phyloP scores from a whole-genome alignment of 92 coral and sea anemone genomes.

The Metridium senile region DNA sequence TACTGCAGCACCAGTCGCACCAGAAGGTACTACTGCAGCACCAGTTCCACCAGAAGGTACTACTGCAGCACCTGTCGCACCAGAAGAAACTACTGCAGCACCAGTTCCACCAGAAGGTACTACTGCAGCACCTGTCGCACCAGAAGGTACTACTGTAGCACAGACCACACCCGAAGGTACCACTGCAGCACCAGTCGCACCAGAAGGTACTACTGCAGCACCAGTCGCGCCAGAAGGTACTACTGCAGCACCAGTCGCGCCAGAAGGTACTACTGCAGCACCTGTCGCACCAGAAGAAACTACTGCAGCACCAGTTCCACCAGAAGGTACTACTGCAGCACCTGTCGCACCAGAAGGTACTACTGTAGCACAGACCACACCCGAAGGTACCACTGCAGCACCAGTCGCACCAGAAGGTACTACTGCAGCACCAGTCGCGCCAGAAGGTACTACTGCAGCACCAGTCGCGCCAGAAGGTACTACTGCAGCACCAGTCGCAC shows the following conservation, averaged over 20 bases:
- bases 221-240: neutral
- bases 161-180: too few species aligned
- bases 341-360: neutral
- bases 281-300: neutral
- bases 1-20: too few species aligned
- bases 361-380: constrained; percentile 7
- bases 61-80: too few species aligned
- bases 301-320: neutral
- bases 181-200: too few species aligned
- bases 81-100: constrained; percentile 7
- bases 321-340: neutral
- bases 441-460: neutral
- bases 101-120: neutral
- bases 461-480: neutral
- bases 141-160: constrained; percentile 5
- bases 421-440: constrained; percentile 10
- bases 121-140: constrained; percentile 6
- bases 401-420: neutral
- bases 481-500: constrained; percentile 5
- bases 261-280: constrained; percentile 8
- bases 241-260: constrained; percentile 4
- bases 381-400: neutral
- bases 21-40: neutral
- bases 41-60: too few species aligned
- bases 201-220: neutral